Evolutionary conservation across 2,113 vertebrate genomes (phyloP), one percentile per base, ranked within the genome.

Genomic region (Scalopus aquaticus): DNA sequence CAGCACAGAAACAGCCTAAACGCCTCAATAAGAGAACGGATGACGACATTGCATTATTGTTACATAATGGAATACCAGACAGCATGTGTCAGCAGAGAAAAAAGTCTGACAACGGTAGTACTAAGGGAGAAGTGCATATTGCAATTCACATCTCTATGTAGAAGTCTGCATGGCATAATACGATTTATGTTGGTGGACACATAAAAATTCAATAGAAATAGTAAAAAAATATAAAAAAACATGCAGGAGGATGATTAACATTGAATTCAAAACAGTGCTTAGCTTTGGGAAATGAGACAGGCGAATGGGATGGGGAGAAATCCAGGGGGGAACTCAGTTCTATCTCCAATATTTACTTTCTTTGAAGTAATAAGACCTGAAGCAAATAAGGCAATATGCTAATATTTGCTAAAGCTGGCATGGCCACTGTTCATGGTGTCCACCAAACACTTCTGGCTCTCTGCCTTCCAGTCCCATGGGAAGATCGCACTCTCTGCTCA

Each of bases 291-390:
- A 67, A 39, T 67, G 28, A 77, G 26, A 35, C 22, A 67, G 76
- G 65, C 39, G 54, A 88, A 51, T 22, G 24, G 67, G 9, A 12
- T 80, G 4, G 80, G 15, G 70, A 65, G 7, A n/a, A 16, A 1
- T 28, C 17, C 1, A 19, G 65, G 86, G 42, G 46, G 35, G 64
- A 84, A 30, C 73, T 85, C 28, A 22, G 26, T 22, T 64, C 42
- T 92, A 9, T 39, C 69, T 64, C 80, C 58, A 46, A 54, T 69
- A 67, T 96, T 97, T 90, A 22, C 73, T 86, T 73, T 92, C 85
- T 96, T 82, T 69, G 69, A 85, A 96, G 70, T 95, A 74, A 85
- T 92, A 84, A 93, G 73, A 77, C 76, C 39, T 9, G 37, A 80
- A 88, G 78, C 81, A 92, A 91, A 94, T 83, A 76, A 80, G 46